A percentile compares a stretch with the other conserved stretches of the same genome.
These are phyloP conservation scores for Holacanthus passer DNA, from an alignment of 2,113 vertebrate genomes.

Conservation along the genomic window DNA sequence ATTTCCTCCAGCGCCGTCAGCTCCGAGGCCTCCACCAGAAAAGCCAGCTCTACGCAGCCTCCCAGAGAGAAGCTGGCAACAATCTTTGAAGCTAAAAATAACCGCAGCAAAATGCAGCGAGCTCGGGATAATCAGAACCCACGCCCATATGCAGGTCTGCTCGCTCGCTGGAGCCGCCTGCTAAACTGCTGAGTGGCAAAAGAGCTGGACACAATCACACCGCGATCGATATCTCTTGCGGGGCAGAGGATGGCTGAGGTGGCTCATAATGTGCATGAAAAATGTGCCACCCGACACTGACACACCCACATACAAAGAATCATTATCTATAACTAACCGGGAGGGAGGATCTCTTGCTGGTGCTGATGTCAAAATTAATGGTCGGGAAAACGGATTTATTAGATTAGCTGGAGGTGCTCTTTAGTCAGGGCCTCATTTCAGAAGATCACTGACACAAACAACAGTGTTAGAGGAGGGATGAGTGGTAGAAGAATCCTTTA, in stretches of 20 bases:
- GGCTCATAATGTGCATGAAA: slow-evolving; percentile 44
- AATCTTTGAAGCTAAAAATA: slow-evolving; percentile 82
- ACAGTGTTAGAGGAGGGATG: too few relatives aligned
- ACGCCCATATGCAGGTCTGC: slow-evolving; percentile 57
- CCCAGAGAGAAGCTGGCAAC: slow-evolving; percentile 70
- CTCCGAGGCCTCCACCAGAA: slow-evolving; percentile 63
- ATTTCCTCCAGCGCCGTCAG: slow-evolving; percentile 52
- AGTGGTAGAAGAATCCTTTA: background rate
- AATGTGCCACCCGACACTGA: slow-evolving; percentile 18
- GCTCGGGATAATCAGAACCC: slow-evolving; percentile 75
- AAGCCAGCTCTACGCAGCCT: slow-evolving; percentile 59
- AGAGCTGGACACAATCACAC: slow-evolving; percentile 65
- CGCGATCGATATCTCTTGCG: slow-evolving; percentile 67
- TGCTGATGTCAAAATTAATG: slow-evolving; percentile 42
- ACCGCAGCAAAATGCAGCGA: slow-evolving; percentile 62
- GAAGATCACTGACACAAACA: background rate
- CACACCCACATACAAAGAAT: slow-evolving; percentile 29
- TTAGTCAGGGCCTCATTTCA: background rate
- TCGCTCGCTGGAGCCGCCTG: slow-evolving; percentile 33
- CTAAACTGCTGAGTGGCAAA: slow-evolving; percentile 78
- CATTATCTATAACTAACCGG: slow-evolving; percentile 18
- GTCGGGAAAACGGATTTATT: slow-evolving; percentile 33
- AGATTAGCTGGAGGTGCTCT: slow-evolving; percentile 35
- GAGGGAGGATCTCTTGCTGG: slow-evolving; percentile 37
- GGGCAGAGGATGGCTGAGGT: slow-evolving; percentile 43